Evolutionary conservation across 1,140 invertebrate species (phyloP).

Genomic region (Galendromus occidentalis): DNA sequence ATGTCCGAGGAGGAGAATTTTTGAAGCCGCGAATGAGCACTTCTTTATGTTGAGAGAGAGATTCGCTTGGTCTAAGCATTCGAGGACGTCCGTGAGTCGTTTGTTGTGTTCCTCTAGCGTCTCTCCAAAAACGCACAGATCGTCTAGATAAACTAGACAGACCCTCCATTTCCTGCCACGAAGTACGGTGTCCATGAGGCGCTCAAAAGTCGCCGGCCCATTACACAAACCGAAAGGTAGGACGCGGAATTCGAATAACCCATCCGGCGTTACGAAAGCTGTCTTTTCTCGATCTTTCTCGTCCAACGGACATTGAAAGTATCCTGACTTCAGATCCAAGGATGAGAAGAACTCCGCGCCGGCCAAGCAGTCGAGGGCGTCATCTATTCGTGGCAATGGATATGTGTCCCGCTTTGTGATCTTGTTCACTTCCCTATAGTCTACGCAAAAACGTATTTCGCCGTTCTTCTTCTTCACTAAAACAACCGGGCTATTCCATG

Average conservation of each 20-base stretch:
- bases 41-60: constrained; percentile 20
- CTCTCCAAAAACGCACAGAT: constrained; percentile 16
- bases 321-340: constrained; percentile 32
- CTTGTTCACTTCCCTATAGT: constrained; percentile 24
- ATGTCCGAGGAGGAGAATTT: constrained; percentile 20
- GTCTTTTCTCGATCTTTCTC: constrained; percentile 27
- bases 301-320: constrained; percentile 28
- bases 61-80: constrained; percentile 10
- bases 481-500: constrained; percentile 29
- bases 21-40: constrained; percentile 14
- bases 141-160: constrained; percentile 18
- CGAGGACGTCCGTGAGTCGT: constrained; percentile 11
- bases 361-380: constrained; percentile 25
- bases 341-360: constrained; percentile 27
- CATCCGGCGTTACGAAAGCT: constrained; percentile 24
- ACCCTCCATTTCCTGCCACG: constrained; percentile 17
- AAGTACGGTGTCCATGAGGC: constrained; percentile 26
- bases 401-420: constrained; percentile 29
- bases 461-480: constrained; percentile 32
- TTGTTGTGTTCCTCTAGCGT: constrained; percentile 16
- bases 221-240: constrained; percentile 29
- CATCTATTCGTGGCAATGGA: constrained; percentile 32
- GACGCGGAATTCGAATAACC: background rate
- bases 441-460: constrained; percentile 23
- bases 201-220: constrained; percentile 23